Base-by-base conservation (phyloP, 2,797 vertebrate genomes). In the Ptychobarbus kaznakovi region DNA sequence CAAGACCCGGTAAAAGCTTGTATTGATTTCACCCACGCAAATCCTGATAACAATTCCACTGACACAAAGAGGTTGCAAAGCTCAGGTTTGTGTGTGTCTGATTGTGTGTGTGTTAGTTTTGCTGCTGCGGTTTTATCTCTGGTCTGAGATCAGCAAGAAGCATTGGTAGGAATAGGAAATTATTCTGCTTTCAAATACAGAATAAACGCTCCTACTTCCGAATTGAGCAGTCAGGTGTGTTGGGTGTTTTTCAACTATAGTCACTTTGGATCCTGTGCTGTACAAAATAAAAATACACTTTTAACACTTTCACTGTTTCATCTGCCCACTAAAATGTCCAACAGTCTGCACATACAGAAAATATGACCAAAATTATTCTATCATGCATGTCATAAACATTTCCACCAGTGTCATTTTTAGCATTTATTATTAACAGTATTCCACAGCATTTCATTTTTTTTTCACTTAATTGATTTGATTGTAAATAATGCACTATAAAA, bases 11-110 rank as follows among this genome's bases (percentile, higher is more conserved):
- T 86, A 46, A 87, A 83, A 83, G 77, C 80, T 80, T 3, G 20
- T 75, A 87, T 89, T 83, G 87, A 90, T 90, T 86, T 81, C 83
- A 38, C 85, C 86, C 78, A 76, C 80, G 10, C 81, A 80, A 78
- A 82, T 83, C 76, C 85, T 86, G 73, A 88, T 88, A 79, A 89
- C 86, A 69, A 69, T 76, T 76, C 80, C 56, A 86, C 80, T 35
- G 80, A 88, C 80, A 79, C 74, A 82, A 79, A 81, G 51, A 81
- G 49, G 81, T 87, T 89, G 68, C 70, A 58, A 63, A 84, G 65
- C 75, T 65, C 49, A 65, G 66, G 79, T 63, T 46, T 80, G 81
- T 75, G 85, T 89, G 86, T 49, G 18, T 69, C 84, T 87, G 89
- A 85, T 78, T 85, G 83, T 86, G 86, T 88, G 79, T 88, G 86